Evolutionary conservation across 1,140 invertebrate species (phyloP), one percentile per base, ranked within the genome.

Genomic region (Sesamia nonagrioides): DNA sequence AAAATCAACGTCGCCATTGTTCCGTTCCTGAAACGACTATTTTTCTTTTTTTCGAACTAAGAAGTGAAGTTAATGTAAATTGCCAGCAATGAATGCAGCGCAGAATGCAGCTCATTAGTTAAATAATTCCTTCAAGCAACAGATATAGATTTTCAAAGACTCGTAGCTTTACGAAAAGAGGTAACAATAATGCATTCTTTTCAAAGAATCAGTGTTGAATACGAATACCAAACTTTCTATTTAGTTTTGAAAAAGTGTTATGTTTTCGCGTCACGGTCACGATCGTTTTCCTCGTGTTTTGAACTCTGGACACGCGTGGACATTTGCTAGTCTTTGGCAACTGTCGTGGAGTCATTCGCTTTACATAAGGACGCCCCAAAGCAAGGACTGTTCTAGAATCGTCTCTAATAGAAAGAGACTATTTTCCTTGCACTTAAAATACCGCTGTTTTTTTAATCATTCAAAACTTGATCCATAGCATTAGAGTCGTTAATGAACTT

Each of bases 341-440:
- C 68, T 71, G 50, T 42, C 13, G 42, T 77, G 76, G 79, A 80
- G 78, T 68, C 69, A 81, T 77, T 54, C 78, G 42, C 66, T 69
- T 58, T 7, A 84, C 87, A 89, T 86, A 89, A 89, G 89, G 89
- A 80, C 85, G 78, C 77, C 21, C 61, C 77, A 72, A 78, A 66
- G 17, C 35, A 17, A 58, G 48, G 54, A 42, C 2, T 40, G 8
- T 73, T 60, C 52, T 73, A 73, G 71, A 60, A 69, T n/a, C 66
- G 13, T 50, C 45, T 40, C 9, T 13, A 2, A 61, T 17, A 3
- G 2, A 27, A 8, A 1, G 17, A 40, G 4, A 21, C 33, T 17
- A 40, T 66, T 66, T 21, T 15, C 37, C 37, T 42, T 66, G 8
- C 17, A 66, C 42, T 58, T n/a, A 13, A 33, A 60, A 60, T 17